phyloP scores from a whole-genome alignment of 1,140 invertebrate species.

The Drosophila tropicalis region DNA sequence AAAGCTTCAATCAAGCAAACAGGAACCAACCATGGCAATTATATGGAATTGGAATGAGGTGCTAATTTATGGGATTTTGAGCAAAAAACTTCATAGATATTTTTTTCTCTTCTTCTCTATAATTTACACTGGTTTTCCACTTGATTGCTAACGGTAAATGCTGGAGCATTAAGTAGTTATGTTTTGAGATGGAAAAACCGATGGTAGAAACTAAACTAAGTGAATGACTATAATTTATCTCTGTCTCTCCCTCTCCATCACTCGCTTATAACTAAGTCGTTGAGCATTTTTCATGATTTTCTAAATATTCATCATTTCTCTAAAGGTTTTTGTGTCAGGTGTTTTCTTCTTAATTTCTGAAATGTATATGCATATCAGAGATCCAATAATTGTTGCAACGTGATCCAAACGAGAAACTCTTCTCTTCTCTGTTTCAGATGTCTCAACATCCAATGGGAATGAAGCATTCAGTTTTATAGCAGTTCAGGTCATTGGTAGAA shows the following conservation, averaged over 20 bases:
- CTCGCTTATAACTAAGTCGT: neutral
- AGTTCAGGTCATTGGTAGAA: constrained; percentile 60
- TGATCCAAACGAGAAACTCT: constrained; percentile 3
- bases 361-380: constrained; percentile 8
- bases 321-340: constrained; percentile 9
- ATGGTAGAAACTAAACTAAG: constrained; percentile 32
- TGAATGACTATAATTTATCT: constrained; percentile 7
- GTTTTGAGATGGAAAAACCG: constrained; percentile 17
- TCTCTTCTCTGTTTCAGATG: constrained; percentile 17
- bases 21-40: constrained; percentile 59
- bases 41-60: constrained; percentile 79
- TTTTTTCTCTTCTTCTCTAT: constrained; percentile 47
- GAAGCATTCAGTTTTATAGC: constrained; percentile 48
- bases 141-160: constrained; percentile 67
- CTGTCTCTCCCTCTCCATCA: neutral
- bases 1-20: constrained; percentile 74
- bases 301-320: constrained; percentile 46
- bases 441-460: constrained; percentile 58
- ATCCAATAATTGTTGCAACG: constrained; percentile 16
- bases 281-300: neutral
- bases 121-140: constrained; percentile 64
- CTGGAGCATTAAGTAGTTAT: constrained; percentile 49
- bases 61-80: constrained; percentile 78
- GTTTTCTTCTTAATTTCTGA: constrained; percentile 13
- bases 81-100: constrained; percentile 5